Conservation (phyloP, 2,888 invertebrate species). For the Brachylomia viminalis region DNA sequence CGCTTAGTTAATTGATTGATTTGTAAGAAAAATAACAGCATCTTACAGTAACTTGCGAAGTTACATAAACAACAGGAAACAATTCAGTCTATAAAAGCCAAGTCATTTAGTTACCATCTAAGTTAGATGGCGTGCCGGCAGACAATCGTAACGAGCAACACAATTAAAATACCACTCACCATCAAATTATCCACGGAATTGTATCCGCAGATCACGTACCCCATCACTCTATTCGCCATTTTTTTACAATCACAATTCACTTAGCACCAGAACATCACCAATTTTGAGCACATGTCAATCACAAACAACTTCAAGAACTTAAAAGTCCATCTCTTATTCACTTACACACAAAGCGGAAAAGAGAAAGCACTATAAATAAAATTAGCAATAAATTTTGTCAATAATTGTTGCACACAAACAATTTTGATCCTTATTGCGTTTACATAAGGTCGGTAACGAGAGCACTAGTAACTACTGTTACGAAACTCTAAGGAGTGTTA, state of each 20-base stretch:
- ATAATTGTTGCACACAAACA: constrained; percentile 58
- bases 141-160: constrained; percentile 35
- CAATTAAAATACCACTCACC: constrained; percentile 85
- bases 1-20: neutral
- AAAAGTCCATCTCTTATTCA: constrained; percentile 55
- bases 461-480: constrained; percentile 43
- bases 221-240: constrained; percentile 89
- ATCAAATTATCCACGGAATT: constrained; percentile 90
- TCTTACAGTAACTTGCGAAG: constrained; percentile 8
- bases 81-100: constrained; percentile 25
- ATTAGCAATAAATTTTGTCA: constrained; percentile 65
- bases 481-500: constrained; percentile 51
- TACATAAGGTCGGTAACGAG: constrained; percentile 53
- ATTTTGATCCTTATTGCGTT: constrained; percentile 59
- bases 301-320: constrained; percentile 6
- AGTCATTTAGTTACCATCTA: constrained; percentile 24
- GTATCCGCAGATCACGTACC: constrained; percentile 91
- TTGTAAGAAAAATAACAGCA: constrained; percentile 10
- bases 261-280: constrained; percentile 67
- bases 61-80: constrained; percentile 40
- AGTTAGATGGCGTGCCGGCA: constrained; percentile 53
- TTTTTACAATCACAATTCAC: constrained; percentile 63
- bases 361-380: constrained; percentile 66
- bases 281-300: constrained; percentile 47
- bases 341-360: constrained; percentile 59